phyloP scores from a whole-genome alignment of 2,797 vertebrate genomes.

The Thunnus albacares region DNA sequence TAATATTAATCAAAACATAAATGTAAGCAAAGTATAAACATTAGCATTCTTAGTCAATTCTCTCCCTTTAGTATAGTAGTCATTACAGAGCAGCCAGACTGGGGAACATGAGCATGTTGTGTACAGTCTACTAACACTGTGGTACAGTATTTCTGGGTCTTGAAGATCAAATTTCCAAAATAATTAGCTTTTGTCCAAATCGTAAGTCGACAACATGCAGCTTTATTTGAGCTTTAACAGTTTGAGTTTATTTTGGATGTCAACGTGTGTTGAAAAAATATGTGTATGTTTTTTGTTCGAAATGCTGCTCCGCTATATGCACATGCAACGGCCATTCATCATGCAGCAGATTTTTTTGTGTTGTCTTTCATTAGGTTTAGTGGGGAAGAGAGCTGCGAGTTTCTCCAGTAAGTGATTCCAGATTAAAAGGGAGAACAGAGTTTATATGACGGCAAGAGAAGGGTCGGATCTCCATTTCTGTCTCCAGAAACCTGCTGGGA shows the following conservation, averaged over 20 bases:
- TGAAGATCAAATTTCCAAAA: neutral
- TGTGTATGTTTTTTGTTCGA: neutral
- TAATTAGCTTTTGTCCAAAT: neutral
- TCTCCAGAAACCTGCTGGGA: slow-evolving; percentile 63
- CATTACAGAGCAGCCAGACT: neutral
- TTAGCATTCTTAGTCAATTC: neutral
- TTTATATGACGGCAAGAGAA: slow-evolving; percentile 48
- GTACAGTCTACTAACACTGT: neutral
- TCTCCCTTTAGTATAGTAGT: neutral
- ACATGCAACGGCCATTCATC: slow-evolving; percentile 22
- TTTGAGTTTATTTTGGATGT: neutral
- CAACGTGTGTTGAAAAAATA: neutral
- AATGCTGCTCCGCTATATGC: neutral
- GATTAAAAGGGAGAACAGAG: slow-evolving; percentile 45
- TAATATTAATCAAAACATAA: neutral
- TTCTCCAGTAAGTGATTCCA: slow-evolving; percentile 53
- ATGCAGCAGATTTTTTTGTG: neutral
- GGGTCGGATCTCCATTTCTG: slow-evolving; percentile 43
- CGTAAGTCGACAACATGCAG: neutral
- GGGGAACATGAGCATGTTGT: neutral
- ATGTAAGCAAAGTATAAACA: neutral
- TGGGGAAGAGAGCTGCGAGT: slow-evolving; percentile 23
- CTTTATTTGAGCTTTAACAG: neutral
- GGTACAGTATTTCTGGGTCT: neutral
- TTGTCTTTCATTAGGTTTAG: slow-evolving; percentile 29